Base-by-base conservation (phyloP, 2,888 invertebrate species). In the Elgonia sp. region DNA sequence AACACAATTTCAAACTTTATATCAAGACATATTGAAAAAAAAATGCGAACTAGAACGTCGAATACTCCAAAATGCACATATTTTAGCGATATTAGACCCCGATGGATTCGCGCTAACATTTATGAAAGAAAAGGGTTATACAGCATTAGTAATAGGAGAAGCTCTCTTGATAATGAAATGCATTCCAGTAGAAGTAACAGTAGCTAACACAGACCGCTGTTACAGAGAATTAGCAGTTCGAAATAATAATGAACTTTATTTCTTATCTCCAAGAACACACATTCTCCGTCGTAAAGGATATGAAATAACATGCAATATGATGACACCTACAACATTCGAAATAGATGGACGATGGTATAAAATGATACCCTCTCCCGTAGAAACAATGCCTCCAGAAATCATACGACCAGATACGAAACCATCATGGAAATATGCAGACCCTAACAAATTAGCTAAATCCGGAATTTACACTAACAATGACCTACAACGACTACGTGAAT, bases 11-110 rank as follows among this genome's bases (percentile, higher is more conserved):
- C 4, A 55, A 57, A 16, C 37, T 4, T 57, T 72, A 57, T 72
- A 72, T 12, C 37, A 57, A 9, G 57, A 72, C 40, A 14, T 72
- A 14, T 8, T 72, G 0, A 18, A 20, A 6, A 55, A 72, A 57
- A n/a, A 16, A 57, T 72, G 72, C 14, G 57, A 57, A 40, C 29
- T 72, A 18, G 57, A 72, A 10, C 37, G 16, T 40, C 18, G 53
- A 62, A 37, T 75, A 8, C 7, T 65, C 1, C 2, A 65, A 50
- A 29, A 76, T 20, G 8, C 76, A 7, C n/a, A 16, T 18, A 14
- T 18, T n/a, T 14, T 76, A 7, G 76, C 76, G 1, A 37, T n/a
- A 0, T 2, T 63, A 7, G 46, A 21, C 0, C 76, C 76, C 12
- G 63, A 76, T 21, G 76, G 12, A 42, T 42, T 42, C 42, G 42